These are phyloP conservation scores for Equus przewalskii DNA, from an alignment of 2,113 vertebrate species.

Conservation along the genomic window DNA sequence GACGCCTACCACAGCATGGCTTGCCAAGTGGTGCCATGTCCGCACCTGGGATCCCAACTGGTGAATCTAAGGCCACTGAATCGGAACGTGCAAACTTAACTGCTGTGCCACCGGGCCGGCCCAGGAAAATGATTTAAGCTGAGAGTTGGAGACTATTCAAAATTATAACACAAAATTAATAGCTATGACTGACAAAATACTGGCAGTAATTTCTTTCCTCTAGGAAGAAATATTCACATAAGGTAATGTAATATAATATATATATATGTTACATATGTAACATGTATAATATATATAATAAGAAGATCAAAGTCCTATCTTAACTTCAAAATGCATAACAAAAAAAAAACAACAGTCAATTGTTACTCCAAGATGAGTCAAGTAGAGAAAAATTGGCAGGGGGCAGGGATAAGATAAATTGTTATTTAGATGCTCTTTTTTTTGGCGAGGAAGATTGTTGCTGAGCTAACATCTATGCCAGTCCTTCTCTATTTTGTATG, in stretches of 20 bases:
- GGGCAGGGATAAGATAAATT: background rate
- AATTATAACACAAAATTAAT: constrained; percentile 21
- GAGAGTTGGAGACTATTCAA: background rate
- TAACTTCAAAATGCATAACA: constrained; percentile 25
- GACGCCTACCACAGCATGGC: no score
- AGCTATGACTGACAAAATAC: constrained; percentile 20
- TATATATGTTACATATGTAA: background rate
- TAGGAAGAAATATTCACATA: background rate
- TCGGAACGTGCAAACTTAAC: no score
- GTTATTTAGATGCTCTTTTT: background rate
- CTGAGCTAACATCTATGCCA: no score
- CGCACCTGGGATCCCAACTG: no score
- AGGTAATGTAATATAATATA: background rate
- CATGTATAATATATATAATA: background rate
- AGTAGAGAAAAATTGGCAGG: background rate
- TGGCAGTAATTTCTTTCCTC: background rate
- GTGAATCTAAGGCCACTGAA: no score
- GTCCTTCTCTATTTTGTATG: no score
- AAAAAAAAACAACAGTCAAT: background rate
- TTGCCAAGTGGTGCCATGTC: no score
- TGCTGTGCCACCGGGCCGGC: no score
- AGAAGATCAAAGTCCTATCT: background rate
- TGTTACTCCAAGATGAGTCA: background rate
- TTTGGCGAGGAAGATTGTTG: no score
- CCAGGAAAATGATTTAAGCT: background rate